Conservation (phyloP, 1,140 invertebrate species). For the Scaptomyza montana region DNA sequence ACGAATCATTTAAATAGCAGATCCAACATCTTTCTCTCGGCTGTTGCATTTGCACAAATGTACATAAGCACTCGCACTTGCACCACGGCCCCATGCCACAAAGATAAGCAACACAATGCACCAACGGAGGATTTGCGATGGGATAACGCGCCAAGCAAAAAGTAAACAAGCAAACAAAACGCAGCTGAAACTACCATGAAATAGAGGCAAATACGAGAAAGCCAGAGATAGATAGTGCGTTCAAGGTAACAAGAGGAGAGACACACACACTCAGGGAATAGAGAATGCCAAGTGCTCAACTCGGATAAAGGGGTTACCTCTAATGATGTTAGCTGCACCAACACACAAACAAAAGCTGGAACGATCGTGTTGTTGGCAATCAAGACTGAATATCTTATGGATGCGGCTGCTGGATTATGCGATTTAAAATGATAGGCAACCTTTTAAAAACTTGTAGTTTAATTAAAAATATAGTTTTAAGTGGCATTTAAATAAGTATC, state of each 20-base stretch:
- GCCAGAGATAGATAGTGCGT: not conserved
- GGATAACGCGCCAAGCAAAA: slow-evolving; percentile 28
- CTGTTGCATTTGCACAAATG: slow-evolving; percentile 63
- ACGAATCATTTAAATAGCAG: slow-evolving; percentile 80
- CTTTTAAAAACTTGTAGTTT: not conserved
- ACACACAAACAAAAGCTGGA: not conserved
- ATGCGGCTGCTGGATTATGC: slow-evolving; percentile 24
- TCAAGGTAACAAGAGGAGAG: not conserved
- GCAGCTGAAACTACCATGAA: slow-evolving; percentile 2
- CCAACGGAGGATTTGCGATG: slow-evolving; percentile 63
- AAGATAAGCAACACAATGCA: slow-evolving; percentile 65
- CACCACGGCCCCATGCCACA: slow-evolving; percentile 24
- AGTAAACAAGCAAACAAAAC: slow-evolving; percentile 62
- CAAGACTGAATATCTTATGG: not conserved
- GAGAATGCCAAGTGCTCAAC: slow-evolving; percentile 35
- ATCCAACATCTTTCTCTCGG: slow-evolving; percentile 58
- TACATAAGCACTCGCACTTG: slow-evolving; percentile 66
- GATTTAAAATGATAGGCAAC: slow-evolving; percentile 12
- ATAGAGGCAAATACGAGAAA: not conserved
- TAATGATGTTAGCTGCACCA: slow-evolving; percentile 62
- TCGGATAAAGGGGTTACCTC: slow-evolving; percentile 33
- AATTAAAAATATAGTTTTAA: too few species aligned
- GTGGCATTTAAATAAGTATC: too few species aligned
- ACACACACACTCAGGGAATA: not conserved
- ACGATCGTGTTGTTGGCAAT: slow-evolving; percentile 26